A percentile compares a stretch with the other conserved stretches of the same genome.
These are phyloP conservation scores for Dyspetes luteomarginatus DNA, from an alignment of 2,888 invertebrate species.

Conservation along the genomic window DNA sequence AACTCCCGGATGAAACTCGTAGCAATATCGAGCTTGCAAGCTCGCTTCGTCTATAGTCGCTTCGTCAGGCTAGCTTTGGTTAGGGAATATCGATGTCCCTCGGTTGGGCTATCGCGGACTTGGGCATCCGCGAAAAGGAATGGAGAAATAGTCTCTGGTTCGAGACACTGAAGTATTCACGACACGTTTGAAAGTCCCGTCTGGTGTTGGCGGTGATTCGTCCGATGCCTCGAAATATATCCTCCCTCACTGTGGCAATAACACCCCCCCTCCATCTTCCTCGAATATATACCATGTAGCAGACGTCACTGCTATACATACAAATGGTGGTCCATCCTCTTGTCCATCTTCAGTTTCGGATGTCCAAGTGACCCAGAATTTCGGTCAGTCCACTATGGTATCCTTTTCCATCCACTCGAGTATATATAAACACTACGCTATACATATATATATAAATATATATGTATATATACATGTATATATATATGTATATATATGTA, in stretches of 20 bases:
- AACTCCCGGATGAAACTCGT: background rate
- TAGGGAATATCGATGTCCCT: constrained; percentile 51
- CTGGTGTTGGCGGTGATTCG: constrained; percentile 44
- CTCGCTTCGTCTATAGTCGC: background rate
- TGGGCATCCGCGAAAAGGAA: constrained; percentile 19
- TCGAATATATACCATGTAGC: no score
- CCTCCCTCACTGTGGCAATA: constrained; percentile 6
- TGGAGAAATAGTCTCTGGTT: constrained; percentile 7
- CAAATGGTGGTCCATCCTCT: background rate
- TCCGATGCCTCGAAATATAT: constrained; percentile 39
- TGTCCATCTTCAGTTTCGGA: constrained; percentile 23
- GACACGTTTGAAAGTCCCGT: constrained; percentile 50
- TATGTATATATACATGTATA: no score
- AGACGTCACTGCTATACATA: background rate
- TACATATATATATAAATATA: constrained; percentile 3
- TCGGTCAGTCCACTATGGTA: constrained; percentile 10
- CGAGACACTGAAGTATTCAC: constrained; percentile 46
- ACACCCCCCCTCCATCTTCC: background rate
- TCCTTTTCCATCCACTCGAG: background rate
- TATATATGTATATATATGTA: constrained; percentile 1
- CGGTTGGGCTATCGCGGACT: constrained; percentile 1
- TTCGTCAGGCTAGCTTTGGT: constrained; percentile 27
- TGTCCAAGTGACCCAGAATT: constrained; percentile 39
- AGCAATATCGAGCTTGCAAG: constrained; percentile 36
- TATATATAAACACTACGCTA: no score